Conservation (phyloP, 2,113 vertebrate genomes). For the Danionella cerebrum region DNA sequence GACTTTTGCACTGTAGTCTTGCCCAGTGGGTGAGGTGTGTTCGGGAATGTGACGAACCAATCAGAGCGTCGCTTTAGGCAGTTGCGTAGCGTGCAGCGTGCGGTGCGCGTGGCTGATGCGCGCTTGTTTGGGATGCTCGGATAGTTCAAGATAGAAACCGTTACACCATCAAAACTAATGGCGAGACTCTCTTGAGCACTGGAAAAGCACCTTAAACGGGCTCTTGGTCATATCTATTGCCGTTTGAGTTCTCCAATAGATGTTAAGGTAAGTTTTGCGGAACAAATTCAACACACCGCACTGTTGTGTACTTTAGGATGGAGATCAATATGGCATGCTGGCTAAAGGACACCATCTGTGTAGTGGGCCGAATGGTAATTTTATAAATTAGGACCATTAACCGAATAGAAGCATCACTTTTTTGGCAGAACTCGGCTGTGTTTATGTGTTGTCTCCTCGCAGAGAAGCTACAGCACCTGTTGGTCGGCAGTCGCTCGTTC, state of each 20-base stretch:
- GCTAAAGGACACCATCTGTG: too few species aligned
- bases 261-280: neutral
- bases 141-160: neutral
- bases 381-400: too few species aligned
- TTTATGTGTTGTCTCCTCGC: neutral
- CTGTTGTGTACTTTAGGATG: neutral
- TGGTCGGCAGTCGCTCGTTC: neutral
- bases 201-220: neutral
- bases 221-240: neutral
- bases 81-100: constrained; percentile 21
- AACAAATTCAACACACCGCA: neutral
- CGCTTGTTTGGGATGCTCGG: neutral
- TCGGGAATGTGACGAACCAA: constrained; percentile 1
- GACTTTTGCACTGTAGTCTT: too few species aligned
- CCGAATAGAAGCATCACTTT: neutral
- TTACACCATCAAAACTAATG: neutral
- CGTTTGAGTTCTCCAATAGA: neutral
- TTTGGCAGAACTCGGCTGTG: neutral
- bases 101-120: neutral
- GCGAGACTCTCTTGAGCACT: neutral
- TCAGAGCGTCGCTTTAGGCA: constrained; percentile 3
- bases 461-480: neutral
- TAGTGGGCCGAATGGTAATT: too few species aligned
- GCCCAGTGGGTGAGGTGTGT: too few species aligned
- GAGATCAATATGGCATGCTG: neutral